Percentiles rank a stretch among this genome's conserved stretches.
Evolutionary conservation across 1,140 invertebrate genomes (phyloP).

Genomic region (Aphelinus atriplicis): DNA sequence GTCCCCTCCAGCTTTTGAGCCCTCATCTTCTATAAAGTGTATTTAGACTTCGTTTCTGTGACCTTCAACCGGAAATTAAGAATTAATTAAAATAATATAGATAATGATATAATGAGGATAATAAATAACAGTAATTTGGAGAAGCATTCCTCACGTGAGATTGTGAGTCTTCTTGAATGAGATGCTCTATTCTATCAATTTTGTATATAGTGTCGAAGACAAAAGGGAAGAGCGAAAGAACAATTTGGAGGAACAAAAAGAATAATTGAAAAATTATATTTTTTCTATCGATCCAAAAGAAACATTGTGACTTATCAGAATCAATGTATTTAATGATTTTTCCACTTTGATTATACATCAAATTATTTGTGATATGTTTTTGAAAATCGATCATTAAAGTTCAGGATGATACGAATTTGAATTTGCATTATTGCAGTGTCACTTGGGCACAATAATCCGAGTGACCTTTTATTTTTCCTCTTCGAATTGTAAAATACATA

Average conservation of each 20-base stretch:
- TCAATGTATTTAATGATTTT: constrained; percentile 8
- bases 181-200: constrained; percentile 62
- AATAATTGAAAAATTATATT: constrained; percentile 63
- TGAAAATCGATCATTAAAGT: too few species aligned
- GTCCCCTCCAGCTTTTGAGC: constrained; percentile 28
- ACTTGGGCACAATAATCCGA: constrained; percentile 52
- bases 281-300: constrained; percentile 65
- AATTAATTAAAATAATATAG: not conserved
- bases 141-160: constrained; percentile 20
- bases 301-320: constrained; percentile 61
- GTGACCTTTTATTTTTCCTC: constrained; percentile 49
- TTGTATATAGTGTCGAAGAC: constrained; percentile 62
- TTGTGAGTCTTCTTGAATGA: constrained; percentile 47
- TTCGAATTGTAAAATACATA: constrained; percentile 30
- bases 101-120: not conserved
- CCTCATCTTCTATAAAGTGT: constrained; percentile 1
- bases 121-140: not conserved
- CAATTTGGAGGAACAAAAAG: constrained; percentile 46
- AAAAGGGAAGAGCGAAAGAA: constrained; percentile 44
- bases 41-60: constrained; percentile 46
- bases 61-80: constrained; percentile 27
- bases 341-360: too few species aligned
- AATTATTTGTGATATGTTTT: too few species aligned
- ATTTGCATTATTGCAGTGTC: constrained; percentile 36
- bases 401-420: too few species aligned